A percentile compares a stretch with the other conserved stretches of the same genome.
These are phyloP conservation scores for Heliothis subflexa DNA, from an alignment of 1,140 invertebrate genomes.

Conservation along the genomic window DNA sequence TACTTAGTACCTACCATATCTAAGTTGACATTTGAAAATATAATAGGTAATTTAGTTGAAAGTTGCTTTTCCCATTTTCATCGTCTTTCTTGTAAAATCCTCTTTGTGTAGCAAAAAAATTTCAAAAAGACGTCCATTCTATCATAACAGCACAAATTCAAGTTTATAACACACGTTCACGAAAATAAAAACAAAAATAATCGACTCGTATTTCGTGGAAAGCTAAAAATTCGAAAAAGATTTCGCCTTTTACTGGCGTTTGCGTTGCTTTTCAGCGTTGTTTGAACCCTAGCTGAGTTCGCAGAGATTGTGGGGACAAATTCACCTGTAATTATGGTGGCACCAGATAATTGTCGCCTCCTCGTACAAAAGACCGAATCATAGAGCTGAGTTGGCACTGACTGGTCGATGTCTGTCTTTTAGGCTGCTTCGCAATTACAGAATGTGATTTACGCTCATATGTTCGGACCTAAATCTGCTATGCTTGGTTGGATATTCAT, in stretches of 20 bases:
- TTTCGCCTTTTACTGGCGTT: background rate
- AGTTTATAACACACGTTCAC: conserved; percentile 16
- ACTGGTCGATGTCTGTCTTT: conserved; percentile 27
- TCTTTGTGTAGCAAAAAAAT: conserved; percentile 15
- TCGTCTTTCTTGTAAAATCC: background rate
- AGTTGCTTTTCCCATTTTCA: no score
- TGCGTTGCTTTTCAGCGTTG: background rate
- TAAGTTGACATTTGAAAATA: no score
- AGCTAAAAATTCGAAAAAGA: conserved; percentile 22
- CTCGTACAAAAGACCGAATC: conserved; percentile 38
- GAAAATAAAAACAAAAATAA: conserved; percentile 28
- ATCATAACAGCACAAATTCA: conserved; percentile 14
- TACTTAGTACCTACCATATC: no score
- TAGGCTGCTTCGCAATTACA: conserved; percentile 38
- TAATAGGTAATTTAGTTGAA: no score
- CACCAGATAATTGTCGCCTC: conserved; percentile 49
- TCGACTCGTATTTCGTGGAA: conserved; percentile 2
- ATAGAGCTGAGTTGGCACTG: conserved; percentile 36
- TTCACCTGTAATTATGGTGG: conserved; percentile 52
- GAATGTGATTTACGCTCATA: conserved; percentile 32
- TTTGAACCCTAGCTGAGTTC: conserved; percentile 31
- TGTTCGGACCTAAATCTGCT: background rate
- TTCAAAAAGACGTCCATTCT: conserved; percentile 7
- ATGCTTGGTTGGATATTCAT: background rate
- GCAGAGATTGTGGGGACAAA: conserved; percentile 42